Evolutionary conservation across 2,797 vertebrate genomes (phyloP).

Genomic region (Anguilla obscura): DNA sequence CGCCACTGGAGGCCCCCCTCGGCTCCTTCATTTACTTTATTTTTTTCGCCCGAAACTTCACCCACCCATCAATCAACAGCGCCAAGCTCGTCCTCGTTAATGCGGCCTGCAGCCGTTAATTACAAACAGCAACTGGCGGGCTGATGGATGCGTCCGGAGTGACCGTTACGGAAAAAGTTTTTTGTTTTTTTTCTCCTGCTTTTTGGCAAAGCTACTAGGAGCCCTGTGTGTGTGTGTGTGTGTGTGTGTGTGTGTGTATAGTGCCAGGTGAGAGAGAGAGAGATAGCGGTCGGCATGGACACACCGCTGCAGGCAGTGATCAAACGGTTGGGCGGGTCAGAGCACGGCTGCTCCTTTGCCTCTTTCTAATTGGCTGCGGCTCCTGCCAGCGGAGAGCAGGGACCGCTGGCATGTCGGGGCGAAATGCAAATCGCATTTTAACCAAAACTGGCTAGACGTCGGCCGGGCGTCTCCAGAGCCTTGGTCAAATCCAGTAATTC

Average conservation of each 20-base stretch:
- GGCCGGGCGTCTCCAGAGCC: background rate
- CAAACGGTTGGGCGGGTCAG: background rate
- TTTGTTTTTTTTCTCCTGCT: background rate
- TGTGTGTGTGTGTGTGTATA: too few species aligned
- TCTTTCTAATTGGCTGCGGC: background rate
- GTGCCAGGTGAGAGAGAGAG: background rate
- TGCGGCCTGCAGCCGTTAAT: background rate
- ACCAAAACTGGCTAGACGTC: background rate
- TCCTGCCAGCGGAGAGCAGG: background rate
- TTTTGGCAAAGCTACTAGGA: background rate
- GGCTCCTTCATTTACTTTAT: background rate
- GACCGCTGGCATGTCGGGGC: background rate
- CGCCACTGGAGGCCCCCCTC: too few species aligned
- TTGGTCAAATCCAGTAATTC: background rate
- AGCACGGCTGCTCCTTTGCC: background rate
- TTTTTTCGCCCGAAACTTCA: background rate
- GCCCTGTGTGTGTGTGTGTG: too few species aligned
- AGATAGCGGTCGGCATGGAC: background rate
- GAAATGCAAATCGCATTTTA: background rate
- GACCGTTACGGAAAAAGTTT: background rate
- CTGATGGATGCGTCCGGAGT: background rate
- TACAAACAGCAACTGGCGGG: background rate
- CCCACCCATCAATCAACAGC: constrained; percentile 16
- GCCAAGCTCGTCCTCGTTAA: background rate
- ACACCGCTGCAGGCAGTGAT: background rate